Percentiles rank a stretch among this genome's conserved stretches.
These are phyloP conservation scores for Microplitis demolitor DNA, from an alignment of 1,140 invertebrate species.

Conservation along the genomic window DNA sequence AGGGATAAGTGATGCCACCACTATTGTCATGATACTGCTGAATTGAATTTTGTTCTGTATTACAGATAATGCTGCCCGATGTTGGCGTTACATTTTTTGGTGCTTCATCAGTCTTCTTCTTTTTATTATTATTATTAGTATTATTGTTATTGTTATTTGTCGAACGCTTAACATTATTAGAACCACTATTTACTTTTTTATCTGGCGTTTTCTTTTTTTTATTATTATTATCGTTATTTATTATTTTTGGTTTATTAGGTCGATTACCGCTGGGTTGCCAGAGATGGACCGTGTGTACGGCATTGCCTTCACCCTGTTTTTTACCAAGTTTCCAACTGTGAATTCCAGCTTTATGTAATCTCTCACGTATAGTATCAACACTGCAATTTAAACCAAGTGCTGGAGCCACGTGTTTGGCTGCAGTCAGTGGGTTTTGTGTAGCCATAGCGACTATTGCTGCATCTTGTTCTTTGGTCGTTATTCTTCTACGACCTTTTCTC, in stretches of 20 bases:
- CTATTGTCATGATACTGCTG: slow-evolving; percentile 41
- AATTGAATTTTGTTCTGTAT: slow-evolving; percentile 29
- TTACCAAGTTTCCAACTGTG: slow-evolving; percentile 60
- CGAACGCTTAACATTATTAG: slow-evolving; percentile 10
- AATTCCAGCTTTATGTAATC: slow-evolving; percentile 58
- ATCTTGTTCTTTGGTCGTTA: slow-evolving; percentile 59
- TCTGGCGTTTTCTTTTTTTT: slow-evolving; percentile 39
- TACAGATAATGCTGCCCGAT: slow-evolving; percentile 34
- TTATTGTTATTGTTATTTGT: not conserved
- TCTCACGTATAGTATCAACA: slow-evolving; percentile 57
- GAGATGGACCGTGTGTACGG: slow-evolving; percentile 56
- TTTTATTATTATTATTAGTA: not conserved
- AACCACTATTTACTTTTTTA: slow-evolving; percentile 37
- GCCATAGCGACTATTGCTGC: slow-evolving; percentile 59
- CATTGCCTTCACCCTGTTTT: slow-evolving; percentile 57
- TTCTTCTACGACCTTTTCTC: slow-evolving; percentile 55
- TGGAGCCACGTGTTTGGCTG: slow-evolving; percentile 57
- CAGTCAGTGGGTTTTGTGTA: slow-evolving; percentile 56
- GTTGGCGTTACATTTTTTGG: slow-evolving; percentile 31
- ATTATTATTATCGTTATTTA: slow-evolving; percentile 45
- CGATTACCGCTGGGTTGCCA: slow-evolving; percentile 60
- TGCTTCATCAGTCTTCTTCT: slow-evolving; percentile 32
- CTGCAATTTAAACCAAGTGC: slow-evolving; percentile 57
- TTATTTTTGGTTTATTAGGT: slow-evolving; percentile 50
- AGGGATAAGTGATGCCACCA: slow-evolving; percentile 39